phyloP scores from a whole-genome alignment of 1,140 invertebrate species.

The Grapholita molesta region DNA sequence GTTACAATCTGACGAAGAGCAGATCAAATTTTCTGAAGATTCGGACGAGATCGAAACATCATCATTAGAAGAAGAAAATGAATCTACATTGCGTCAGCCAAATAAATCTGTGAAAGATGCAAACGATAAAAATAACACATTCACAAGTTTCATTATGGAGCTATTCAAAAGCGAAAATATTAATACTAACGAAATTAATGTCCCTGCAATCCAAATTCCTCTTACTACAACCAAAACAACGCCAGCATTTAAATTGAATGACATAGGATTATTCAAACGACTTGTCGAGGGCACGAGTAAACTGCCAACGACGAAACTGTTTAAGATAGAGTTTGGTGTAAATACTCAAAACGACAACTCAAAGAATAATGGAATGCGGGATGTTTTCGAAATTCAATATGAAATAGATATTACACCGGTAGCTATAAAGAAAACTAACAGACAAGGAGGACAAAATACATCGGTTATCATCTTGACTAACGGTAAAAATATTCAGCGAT shows the following conservation, averaged over 20 bases:
- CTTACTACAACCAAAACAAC: too few relatives aligned
- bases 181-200: background rate
- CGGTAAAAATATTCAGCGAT: background rate
- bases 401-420: background rate
- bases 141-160: background rate
- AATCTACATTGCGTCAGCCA: background rate
- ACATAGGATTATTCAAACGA: too few relatives aligned
- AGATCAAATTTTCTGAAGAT: background rate
- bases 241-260: too few relatives aligned
- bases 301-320: background rate
- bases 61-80: background rate
- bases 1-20: background rate
- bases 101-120: background rate
- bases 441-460: background rate
- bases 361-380: background rate
- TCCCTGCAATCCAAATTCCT: too few relatives aligned
- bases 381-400: background rate
- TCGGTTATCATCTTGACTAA: background rate
- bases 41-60: background rate
- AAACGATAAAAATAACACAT: background rate
- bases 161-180: background rate
- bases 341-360: background rate
- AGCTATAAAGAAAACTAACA: background rate
- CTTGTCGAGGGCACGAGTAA: too few relatives aligned
- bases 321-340: background rate